These are phyloP conservation scores for Cololabis saira DNA, from an alignment of 2,113 vertebrate species.

Conservation along the genomic window DNA sequence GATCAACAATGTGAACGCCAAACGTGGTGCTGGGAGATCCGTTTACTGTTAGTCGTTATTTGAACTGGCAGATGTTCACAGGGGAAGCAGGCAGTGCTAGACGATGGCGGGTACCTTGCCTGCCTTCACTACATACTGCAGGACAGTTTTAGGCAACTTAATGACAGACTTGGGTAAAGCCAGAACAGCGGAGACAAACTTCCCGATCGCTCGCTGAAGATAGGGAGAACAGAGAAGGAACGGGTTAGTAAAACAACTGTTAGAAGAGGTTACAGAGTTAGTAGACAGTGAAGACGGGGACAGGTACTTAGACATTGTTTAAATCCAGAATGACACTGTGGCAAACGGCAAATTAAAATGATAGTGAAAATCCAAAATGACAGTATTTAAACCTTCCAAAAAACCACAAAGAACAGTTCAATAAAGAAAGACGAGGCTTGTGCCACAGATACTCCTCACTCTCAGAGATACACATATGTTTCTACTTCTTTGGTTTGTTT, in stretches of 20 bases:
- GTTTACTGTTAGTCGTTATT: slow-evolving; percentile 23
- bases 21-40: slow-evolving; percentile 78
- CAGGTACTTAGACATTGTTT: not conserved
- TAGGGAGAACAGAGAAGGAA: slow-evolving; percentile 86
- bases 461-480: too few relatives aligned
- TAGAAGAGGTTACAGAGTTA: slow-evolving; percentile 16
- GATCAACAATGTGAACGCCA: not conserved
- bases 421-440: too few relatives aligned
- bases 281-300: not conserved
- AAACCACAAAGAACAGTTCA: too few relatives aligned
- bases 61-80: slow-evolving; percentile 58
- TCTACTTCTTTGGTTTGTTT: too few relatives aligned
- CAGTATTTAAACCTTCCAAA: too few relatives aligned
- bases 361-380: too few relatives aligned
- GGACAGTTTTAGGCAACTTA: slow-evolving; percentile 99
- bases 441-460: too few relatives aligned
- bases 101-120: slow-evolving; percentile 89
- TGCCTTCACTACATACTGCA: slow-evolving; percentile 97
- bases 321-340: not conserved
- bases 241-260: slow-evolving; percentile 82
- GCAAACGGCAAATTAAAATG: not conserved
- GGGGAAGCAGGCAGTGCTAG: slow-evolving; percentile 51
- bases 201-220: slow-evolving; percentile 97
- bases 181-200: slow-evolving; percentile 97
- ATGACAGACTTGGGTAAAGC: slow-evolving; percentile 98